Base-by-base conservation (phyloP, 2,113 vertebrate genomes). In the Neodon shergylaensis region DNA sequence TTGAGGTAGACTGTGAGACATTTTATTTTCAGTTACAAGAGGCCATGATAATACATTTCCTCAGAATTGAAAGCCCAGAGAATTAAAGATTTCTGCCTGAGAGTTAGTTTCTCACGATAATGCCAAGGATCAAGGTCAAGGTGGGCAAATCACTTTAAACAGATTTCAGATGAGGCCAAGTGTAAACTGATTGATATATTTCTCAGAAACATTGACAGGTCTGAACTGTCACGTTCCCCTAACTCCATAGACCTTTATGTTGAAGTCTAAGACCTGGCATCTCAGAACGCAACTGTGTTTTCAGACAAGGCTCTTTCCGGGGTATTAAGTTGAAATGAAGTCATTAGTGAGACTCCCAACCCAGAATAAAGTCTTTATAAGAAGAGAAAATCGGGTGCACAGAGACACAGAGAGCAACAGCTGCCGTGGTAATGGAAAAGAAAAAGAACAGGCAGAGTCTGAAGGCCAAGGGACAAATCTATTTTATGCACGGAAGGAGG, bases 101-200 rank as follows among this genome's bases (percentile, higher is more conserved):
- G 83, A 89, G 47, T 89, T 88, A 44, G 9, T 90, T 96, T 91
- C 47, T 31, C 39, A n/a, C 33, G n/a, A 85, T 91, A 72, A 84
- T 72, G 8, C 73, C 94, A 68, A 39, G 3, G 33, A 21, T 95
- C 42, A 42, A 3, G 63, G 76, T 84, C 65, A 84, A 74, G n/a
- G 26, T 73, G 44, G 54, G 42, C 24, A 92, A 92, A 74, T 91
- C 31, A 73, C 44, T 90, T 95, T 76, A 73, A 78, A 78, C 44
- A 93, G 5, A 3, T 52, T 61, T 3, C 17, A 82, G 79, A 58
- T 44, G 89, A 84, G 22, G 8, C 31, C 0, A 1, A 3, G 16
- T 44, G 0, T 93, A 21, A 77, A 8, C 13, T 52, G 31, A 54
- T 12, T 52, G 44, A 33, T 65, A 22, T 39, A 73, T 61, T 91